phyloP scores from a whole-genome alignment of 2,888 invertebrate species.

The Sinodicranocentrus sp. region DNA sequence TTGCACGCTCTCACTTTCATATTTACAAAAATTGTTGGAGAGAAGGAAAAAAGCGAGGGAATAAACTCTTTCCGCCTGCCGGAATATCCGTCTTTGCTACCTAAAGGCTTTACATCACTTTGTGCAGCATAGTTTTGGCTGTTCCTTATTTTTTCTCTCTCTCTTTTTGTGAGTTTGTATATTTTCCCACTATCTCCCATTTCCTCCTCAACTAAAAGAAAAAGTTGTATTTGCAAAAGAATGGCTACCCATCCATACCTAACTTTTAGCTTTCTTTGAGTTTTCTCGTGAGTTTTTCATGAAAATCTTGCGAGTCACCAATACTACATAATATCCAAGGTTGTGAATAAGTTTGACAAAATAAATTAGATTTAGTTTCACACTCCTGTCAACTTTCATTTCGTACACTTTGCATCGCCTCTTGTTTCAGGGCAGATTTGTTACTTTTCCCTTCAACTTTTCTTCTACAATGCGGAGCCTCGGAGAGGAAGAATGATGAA shows the following conservation, averaged over 20 bases:
- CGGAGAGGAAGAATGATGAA: slow-evolving; percentile 29
- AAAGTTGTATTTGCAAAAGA: no score
- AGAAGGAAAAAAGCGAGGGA: not conserved
- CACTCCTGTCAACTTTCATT: slow-evolving; percentile 66
- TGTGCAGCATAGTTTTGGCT: no score
- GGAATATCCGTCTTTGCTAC: slow-evolving; percentile 12
- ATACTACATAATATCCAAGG: slow-evolving; percentile 47
- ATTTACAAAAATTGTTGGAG: slow-evolving; percentile 12
- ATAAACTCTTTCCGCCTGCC: slow-evolving; percentile 9
- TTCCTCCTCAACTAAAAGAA: no score
- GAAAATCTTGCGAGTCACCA: slow-evolving; percentile 5
- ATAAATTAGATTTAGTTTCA: slow-evolving; percentile 70
- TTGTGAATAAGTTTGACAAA: slow-evolving; percentile 69
- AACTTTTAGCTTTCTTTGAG: no score
- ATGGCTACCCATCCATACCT: no score
- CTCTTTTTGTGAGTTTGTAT: no score
- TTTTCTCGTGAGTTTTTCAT: slow-evolving; percentile 2
- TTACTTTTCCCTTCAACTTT: slow-evolving; percentile 44
- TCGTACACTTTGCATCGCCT: slow-evolving; percentile 52
- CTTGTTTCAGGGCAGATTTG: slow-evolving; percentile 31
- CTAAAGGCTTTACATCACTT: no score
- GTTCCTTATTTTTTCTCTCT: no score
- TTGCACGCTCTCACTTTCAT: no score
- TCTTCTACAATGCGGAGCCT: slow-evolving; percentile 13
- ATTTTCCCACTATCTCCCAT: no score